Percentiles rank a stretch among this genome's conserved stretches.
phyloP scores from a whole-genome alignment of 2,113 vertebrate genomes.

The Donacobius atricapilla region DNA sequence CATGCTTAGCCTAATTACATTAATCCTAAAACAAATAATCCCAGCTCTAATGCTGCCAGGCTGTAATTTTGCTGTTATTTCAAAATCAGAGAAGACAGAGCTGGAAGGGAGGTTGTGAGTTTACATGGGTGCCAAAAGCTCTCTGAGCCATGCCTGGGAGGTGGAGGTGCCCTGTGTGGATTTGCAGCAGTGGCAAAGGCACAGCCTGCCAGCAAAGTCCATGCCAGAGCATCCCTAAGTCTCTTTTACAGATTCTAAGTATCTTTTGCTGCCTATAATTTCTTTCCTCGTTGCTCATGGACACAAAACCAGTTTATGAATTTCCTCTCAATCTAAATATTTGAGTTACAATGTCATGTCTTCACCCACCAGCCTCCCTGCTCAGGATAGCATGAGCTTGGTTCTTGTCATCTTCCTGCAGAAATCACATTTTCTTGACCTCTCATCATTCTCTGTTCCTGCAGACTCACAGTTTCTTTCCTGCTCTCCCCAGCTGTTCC shows the following conservation, averaged over 20 bases:
- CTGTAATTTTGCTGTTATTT: constrained; percentile 45
- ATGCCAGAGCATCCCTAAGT: not conserved
- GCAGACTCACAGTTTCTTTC: not conserved
- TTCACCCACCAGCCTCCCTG: not conserved
- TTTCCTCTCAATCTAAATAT: not conserved
- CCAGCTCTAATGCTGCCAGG: not conserved
- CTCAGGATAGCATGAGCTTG: not conserved
- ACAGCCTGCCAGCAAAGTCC: not conserved
- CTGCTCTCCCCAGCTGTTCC: fast-evolving
- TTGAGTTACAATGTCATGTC: not conserved
- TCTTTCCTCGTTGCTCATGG: not conserved
- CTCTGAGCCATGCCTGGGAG: not conserved
- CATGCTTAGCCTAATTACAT: constrained; percentile 34
- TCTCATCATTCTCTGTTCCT: not conserved
- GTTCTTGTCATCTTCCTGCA: not conserved
- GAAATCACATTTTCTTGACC: not conserved
- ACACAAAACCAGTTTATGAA: not conserved
- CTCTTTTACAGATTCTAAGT: not conserved
- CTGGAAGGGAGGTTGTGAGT: not conserved
- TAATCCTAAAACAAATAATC: constrained; percentile 55
- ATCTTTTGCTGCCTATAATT: not conserved
- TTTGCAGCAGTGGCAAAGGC: not conserved
- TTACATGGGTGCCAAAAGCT: not conserved
- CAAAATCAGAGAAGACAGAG: not conserved
- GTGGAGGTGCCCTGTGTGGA: not conserved